Evolutionary conservation across 2,888 invertebrate species (phyloP).

Genomic region (Digitonthophagus gazella): DNA sequence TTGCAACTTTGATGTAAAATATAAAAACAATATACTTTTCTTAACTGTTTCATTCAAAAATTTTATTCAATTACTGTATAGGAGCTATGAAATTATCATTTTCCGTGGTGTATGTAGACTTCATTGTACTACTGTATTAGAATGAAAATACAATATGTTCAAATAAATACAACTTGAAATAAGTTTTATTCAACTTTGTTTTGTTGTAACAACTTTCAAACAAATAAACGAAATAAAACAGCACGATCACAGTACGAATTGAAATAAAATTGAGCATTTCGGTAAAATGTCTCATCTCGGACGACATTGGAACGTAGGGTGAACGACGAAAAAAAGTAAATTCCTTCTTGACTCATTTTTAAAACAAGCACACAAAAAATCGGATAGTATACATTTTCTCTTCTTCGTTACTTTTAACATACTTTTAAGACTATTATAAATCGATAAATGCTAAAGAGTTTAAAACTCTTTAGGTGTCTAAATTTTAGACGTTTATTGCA

Average conservation of each 20-base stretch:
- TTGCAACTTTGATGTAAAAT: no score
- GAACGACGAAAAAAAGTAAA: neutral
- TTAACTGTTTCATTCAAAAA: no score
- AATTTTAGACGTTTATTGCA: slow-evolving; percentile 11
- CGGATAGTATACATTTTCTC: no score
- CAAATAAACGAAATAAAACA: slow-evolving; percentile 18
- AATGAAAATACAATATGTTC: no score
- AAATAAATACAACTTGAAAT: no score
- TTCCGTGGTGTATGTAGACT: no score
- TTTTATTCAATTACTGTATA: no score
- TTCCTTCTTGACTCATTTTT: slow-evolving; percentile 4
- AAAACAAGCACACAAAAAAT: slow-evolving; percentile 6
- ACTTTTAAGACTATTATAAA: neutral
- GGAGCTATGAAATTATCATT: no score
- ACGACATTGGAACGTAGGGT: slow-evolving; percentile 11
- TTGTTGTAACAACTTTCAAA: slow-evolving; percentile 1
- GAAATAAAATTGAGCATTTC: slow-evolving; percentile 24
- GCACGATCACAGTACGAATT: slow-evolving; percentile 26
- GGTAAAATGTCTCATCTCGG: neutral
- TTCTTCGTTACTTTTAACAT: neutral
- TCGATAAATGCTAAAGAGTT: slow-evolving; percentile 7
- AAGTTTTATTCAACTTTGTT: neutral
- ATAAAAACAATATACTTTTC: no score
- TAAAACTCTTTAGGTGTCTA: neutral
- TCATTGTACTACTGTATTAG: no score